Evolutionary conservation across 2,888 invertebrate genomes (phyloP), one percentile per base, ranked within the genome.

Genomic region (Drosophila falleni): DNA sequence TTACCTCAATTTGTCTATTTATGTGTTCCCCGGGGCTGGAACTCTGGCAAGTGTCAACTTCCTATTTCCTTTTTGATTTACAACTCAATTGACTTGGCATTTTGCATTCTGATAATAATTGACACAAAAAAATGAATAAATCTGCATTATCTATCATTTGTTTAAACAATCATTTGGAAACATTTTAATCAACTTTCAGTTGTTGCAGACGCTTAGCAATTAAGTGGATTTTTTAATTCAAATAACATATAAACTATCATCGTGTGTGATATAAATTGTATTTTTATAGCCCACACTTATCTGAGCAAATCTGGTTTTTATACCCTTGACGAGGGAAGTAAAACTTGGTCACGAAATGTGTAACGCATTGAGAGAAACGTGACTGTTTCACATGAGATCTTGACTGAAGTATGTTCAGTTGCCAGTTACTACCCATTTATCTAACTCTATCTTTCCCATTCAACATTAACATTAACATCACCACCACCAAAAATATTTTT

Each of bases 211-310:
- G 29, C 58, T 61, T n/a, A 29, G 50, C 42, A 74, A 71, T 66
- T 66, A 60, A 35, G 23, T 59, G 23, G 42, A 35, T 61, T 64
- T 78, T 71, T 71, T 58, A 71, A 77, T 65, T 71, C 64, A 46
- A 54, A 66, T 68, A 73, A 59, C 70, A 60, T 71, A 76, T 81
- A 68, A 54, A 42, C 65, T 68, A 63, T 66, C 62, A 58, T 13
- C 4, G 39, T 35, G 19, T 26, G 26, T 63, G 26, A 33, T 23
- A 13, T 73, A 80, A 74, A 68, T 64, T 58, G 19, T 15, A 68
- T 53, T 61, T 66, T 54, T 44, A 79, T 55, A 15, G 13, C 29
- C 23, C 37, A 15, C 42, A 41, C 19, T 31, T 33, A 42, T 13
- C 31, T 16, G 9, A 19, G n/a, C 9, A 35, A 63, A 64, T 67